phyloP scores from a whole-genome alignment of 1,140 invertebrate genomes.

The Nomia melanderi region DNA sequence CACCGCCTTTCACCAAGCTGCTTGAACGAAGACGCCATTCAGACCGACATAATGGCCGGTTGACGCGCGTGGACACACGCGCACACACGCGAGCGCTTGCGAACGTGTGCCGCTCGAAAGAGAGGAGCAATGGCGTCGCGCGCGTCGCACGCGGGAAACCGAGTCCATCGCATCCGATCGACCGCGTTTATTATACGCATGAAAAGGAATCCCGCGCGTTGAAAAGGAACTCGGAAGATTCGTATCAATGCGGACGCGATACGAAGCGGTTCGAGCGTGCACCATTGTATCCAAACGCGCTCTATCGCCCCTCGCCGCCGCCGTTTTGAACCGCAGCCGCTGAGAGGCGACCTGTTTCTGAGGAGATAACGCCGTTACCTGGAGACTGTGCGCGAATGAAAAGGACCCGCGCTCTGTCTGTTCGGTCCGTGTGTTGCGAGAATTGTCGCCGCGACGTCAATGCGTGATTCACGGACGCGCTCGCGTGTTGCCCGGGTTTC shows the following conservation, averaged over 20 bases:
- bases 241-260: conserved; percentile 22
- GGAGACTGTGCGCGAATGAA: not conserved
- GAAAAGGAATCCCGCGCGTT: not conserved
- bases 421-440: not conserved
- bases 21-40: conserved; percentile 43
- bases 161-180: conserved; percentile 1
- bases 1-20: conserved; percentile 47
- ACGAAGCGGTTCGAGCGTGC: not conserved
- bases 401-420: not conserved
- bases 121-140: not conserved
- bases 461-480: too few relatives aligned
- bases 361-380: conserved; percentile 11
- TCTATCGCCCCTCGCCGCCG: too few relatives aligned
- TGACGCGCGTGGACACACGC: conserved; percentile 10
- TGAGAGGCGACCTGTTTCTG: not conserved
- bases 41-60: conserved; percentile 50
- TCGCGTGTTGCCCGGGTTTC: too few relatives aligned
- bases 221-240: conserved; percentile 17
- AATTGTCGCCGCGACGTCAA: not conserved
- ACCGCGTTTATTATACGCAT: conserved; percentile 2
- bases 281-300: conserved; percentile 1
- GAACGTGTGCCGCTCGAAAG: not conserved
- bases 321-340: not conserved
- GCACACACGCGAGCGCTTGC: not conserved
- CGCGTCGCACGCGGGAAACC: not conserved